Base-by-base conservation (phyloP, 2,888 invertebrate species). In the Hypomecis punctinalis region DNA sequence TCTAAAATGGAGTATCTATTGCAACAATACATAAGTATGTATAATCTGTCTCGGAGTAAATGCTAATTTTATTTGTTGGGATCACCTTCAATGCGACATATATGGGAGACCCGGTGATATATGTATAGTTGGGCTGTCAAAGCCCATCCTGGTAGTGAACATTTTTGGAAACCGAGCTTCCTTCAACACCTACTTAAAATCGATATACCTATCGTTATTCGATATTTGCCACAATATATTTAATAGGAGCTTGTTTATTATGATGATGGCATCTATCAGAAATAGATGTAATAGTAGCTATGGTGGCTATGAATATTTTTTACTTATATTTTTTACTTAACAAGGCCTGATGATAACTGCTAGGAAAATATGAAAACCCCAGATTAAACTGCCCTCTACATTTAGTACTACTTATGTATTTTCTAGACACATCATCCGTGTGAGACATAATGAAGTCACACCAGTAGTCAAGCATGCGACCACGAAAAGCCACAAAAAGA, bases 1-100 rank as follows among this genome's bases (percentile, higher is more conserved):
- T 77, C 88, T 68, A 83, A 90, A 87, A 87, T 88, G 84, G 88
- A 86, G 83, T 87, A 90, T 88, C 85, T 86, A 89, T 87, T 85
- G 80, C 85, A 84, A 82, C 80, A 87, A 88, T 80, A 80, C 78
- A 77, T 82, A 9, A 8, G 13, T 13, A 49, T 37, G 37, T 49
- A 74, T 66, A 74, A 74, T 81, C 77, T 78, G 80, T 83, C 81
- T 85, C 79, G 82, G 80, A 83, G 79, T 85, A 88, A 90, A 91
- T 90, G 89, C 83, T 76, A 91, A 91, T 91, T 90, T 89, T 81
- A 83, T 84, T 84, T 83, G 85, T 86, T 83, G 80, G 76, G 78
- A 73, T 86, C 86, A 80, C 85, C 86, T 90, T 89, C 83, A 75
- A 70, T 71, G 66, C 69, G 70, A 76, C 88, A 76, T 88, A 87